Evolutionary conservation across 2,888 invertebrate genomes (phyloP).

Genomic region (Monochamus alternatus): DNA sequence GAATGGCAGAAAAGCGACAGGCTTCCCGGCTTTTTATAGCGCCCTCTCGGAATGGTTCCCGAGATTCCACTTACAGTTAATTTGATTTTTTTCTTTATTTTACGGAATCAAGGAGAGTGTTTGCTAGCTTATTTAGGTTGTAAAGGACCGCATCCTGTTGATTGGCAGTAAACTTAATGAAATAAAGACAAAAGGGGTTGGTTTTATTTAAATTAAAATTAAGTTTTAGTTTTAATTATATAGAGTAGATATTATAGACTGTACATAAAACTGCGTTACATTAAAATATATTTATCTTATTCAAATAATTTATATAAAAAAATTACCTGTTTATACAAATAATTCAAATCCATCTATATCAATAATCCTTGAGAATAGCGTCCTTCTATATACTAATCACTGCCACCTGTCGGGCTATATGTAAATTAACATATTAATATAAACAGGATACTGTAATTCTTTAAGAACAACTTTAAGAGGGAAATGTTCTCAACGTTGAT

Average conservation of each 20-base stretch:
- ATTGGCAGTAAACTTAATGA: slow-evolving; percentile 66
- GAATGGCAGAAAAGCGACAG: slow-evolving; percentile 38
- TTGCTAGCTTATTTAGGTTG: slow-evolving; percentile 62
- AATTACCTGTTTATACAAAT: too few relatives aligned
- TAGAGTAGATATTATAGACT: not conserved
- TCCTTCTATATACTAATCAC: too few relatives aligned
- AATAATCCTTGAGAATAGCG: too few relatives aligned
- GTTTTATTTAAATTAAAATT: slow-evolving; percentile 58
- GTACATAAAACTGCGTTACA: too few relatives aligned
- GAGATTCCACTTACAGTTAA: slow-evolving; percentile 40
- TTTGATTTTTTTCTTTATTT: slow-evolving; percentile 55
- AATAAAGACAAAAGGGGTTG: slow-evolving; percentile 47
- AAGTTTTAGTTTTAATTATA: slow-evolving; percentile 37
- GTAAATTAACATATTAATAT: too few relatives aligned
- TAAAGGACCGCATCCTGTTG: slow-evolving; percentile 64
- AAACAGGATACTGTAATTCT: too few relatives aligned
- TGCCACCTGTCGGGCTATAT: too few relatives aligned
- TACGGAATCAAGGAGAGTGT: slow-evolving; percentile 59
- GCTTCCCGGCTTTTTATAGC: slow-evolving; percentile 44
- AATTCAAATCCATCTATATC: too few relatives aligned
- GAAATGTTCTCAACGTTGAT: too few relatives aligned
- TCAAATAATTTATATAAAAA: too few relatives aligned
- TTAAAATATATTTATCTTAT: too few relatives aligned
- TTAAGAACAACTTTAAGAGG: too few relatives aligned
- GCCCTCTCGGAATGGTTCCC: slow-evolving; percentile 40